These are phyloP conservation scores for Myopa testacea DNA, from an alignment of 2,888 invertebrate species.

Conservation along the genomic window DNA sequence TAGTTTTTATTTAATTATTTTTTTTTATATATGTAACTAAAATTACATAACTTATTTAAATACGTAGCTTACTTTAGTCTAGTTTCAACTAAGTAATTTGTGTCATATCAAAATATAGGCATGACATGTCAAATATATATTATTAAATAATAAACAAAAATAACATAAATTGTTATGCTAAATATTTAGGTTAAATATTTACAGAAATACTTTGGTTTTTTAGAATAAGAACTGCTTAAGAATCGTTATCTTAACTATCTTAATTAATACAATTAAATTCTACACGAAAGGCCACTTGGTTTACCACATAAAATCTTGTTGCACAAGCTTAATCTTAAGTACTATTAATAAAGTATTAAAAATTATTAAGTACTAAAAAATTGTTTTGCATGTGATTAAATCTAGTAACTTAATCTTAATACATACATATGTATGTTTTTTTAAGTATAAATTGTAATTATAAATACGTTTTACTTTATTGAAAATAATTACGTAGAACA, in stretches of 20 bases:
- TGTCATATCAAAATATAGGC: too few species aligned
- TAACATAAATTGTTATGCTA: background rate
- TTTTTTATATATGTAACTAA: too few species aligned
- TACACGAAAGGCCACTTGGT: background rate
- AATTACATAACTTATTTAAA: too few species aligned
- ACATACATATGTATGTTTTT: background rate
- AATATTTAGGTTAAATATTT: conserved; percentile 46
- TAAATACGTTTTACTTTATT: too few species aligned
- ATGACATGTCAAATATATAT: background rate
- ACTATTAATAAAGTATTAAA: background rate
- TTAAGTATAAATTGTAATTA: background rate
- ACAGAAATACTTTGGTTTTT: conserved; percentile 58
- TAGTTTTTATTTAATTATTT: too few species aligned
- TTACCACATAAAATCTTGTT: conserved; percentile 23
- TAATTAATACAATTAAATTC: background rate
- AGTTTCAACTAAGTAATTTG: too few species aligned
- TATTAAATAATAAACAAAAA: background rate
- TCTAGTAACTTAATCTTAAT: too few species aligned
- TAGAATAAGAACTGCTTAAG: conserved; percentile 17
- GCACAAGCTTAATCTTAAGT: conserved; percentile 15
- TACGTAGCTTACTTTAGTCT: too few species aligned
- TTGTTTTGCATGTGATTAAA: too few species aligned
- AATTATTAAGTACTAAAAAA: background rate
- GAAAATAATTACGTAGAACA: too few species aligned
- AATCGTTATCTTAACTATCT: background rate